phyloP scores from a whole-genome alignment of 1,140 invertebrate species.

The Littorina saxatilis region DNA sequence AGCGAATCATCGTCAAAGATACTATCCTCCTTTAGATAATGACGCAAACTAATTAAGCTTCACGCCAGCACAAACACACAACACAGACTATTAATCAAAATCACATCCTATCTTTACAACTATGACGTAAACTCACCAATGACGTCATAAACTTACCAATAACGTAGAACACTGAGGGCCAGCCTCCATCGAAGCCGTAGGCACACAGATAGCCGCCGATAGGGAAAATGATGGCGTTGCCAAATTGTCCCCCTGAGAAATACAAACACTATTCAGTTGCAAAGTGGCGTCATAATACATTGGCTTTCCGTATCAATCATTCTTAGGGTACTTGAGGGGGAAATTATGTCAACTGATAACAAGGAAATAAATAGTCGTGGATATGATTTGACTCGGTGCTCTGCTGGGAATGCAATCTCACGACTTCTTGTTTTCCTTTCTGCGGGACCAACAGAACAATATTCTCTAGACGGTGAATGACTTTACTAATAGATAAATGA shows the following conservation, averaged over 20 bases:
- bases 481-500: too few species aligned
- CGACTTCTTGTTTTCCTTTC: too few species aligned
- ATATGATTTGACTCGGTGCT: conserved; percentile 88
- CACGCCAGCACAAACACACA: neutral
- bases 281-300: neutral
- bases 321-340: neutral
- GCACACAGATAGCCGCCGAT: conserved; percentile 68
- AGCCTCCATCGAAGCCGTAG: conserved; percentile 80
- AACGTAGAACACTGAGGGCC: conserved; percentile 92
- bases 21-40: too few species aligned
- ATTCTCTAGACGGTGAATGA: too few species aligned
- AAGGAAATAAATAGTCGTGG: conserved; percentile 92
- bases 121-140: neutral
- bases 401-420: too few species aligned
- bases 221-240: conserved; percentile 71
- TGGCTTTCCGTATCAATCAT: neutral
- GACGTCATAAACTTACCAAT: conserved; percentile 80
- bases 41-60: too few species aligned
- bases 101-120: neutral
- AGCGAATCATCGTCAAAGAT: too few species aligned
- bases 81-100: neutral
- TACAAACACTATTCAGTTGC: neutral
- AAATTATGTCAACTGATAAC: conserved; percentile 84
- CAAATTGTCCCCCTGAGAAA: conserved; percentile 62
- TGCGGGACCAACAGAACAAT: too few species aligned